Percentiles rank a stretch among this genome's conserved stretches.
phyloP scores from a whole-genome alignment of 2,797 vertebrate genomes.

The Chelonia mydas region DNA sequence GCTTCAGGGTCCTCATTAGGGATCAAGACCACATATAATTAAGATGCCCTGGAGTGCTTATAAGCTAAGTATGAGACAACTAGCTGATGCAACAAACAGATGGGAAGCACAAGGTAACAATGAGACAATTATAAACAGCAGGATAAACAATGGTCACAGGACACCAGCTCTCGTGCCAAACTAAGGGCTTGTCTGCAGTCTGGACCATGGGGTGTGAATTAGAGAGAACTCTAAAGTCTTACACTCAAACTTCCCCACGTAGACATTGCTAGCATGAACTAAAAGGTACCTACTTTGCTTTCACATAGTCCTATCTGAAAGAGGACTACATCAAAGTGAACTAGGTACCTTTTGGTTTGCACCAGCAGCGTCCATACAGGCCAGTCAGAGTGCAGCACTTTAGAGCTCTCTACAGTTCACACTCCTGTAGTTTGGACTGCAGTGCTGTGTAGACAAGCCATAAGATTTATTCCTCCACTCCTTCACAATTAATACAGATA shows the following conservation, averaged over 20 bases:
- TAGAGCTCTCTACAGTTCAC: neutral
- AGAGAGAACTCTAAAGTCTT: neutral
- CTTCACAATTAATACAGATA: neutral
- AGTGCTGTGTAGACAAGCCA: neutral
- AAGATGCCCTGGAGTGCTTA: neutral
- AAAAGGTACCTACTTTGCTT: neutral
- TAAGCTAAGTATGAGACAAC: neutral
- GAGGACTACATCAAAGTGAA: neutral
- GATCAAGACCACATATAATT: neutral
- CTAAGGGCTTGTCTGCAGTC: neutral
- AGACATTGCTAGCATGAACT: neutral
- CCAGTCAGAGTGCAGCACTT: neutral
- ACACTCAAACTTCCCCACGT: neutral
- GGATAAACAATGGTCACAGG: neutral
- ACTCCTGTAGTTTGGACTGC: neutral
- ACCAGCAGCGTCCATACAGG: neutral
- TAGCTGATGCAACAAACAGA: neutral
- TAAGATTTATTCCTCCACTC: neutral
- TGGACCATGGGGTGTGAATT: neutral
- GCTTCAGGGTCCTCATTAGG: neutral
- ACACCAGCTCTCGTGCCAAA: neutral
- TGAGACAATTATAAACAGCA: neutral
- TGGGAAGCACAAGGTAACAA: neutral
- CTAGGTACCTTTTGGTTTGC: neutral
- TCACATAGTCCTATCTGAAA: neutral